phyloP scores from a whole-genome alignment of 1,140 invertebrate species.

The Battus philenor region DNA sequence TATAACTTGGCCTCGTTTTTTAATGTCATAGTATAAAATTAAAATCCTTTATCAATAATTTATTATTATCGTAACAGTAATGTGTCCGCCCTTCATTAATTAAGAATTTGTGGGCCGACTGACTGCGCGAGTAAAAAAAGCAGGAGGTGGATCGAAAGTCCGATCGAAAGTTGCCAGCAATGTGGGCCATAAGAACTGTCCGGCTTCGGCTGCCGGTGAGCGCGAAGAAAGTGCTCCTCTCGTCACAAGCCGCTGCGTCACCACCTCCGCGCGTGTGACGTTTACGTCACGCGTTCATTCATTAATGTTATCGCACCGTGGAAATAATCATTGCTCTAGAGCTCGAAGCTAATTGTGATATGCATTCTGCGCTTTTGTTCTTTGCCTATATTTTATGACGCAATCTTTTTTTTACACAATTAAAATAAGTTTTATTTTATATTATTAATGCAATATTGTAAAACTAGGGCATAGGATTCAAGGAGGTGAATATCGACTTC shows the following conservation, averaged over 20 bases:
- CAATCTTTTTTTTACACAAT: too few relatives aligned
- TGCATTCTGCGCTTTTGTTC: too few relatives aligned
- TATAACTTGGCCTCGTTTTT: too few relatives aligned
- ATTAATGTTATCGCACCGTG: neutral
- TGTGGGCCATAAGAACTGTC: constrained; percentile 59
- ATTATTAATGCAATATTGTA: too few relatives aligned
- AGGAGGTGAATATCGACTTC: too few relatives aligned
- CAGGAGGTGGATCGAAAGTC: constrained; percentile 53
- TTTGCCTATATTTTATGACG: too few relatives aligned
- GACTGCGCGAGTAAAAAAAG: constrained; percentile 34
- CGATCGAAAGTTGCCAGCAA: constrained; percentile 71
- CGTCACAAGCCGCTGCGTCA: constrained; percentile 4
- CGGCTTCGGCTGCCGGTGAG: constrained; percentile 41
- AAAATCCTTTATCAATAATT: too few relatives aligned
- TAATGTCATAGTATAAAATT: too few relatives aligned
- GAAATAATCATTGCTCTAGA: constrained; percentile 1
- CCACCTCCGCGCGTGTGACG: neutral
- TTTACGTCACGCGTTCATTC: constrained; percentile 9
- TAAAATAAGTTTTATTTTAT: too few relatives aligned
- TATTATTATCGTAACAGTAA: too few relatives aligned
- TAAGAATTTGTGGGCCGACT: constrained; percentile 31
- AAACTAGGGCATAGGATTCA: too few relatives aligned
- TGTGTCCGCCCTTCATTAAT: constrained; percentile 15
- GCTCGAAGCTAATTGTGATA: neutral
- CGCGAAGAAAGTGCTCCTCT: constrained; percentile 29